These are phyloP conservation scores for Pan troglodytes DNA, from an alignment of 2,113 vertebrate genomes.

Conservation along the genomic window NHGRI_mPanTro3-v2.1_pri NC_072402.2:59205501-59206000, in stretches of 20 bases:
- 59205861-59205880: background rate
- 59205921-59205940: background rate
- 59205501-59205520: background rate
- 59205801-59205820: background rate
- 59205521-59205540: background rate
- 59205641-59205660: background rate
- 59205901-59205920: background rate
- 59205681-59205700: background rate
- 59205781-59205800: background rate
- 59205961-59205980: background rate
- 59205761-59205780: background rate
- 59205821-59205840: background rate
- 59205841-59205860: background rate
- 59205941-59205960: background rate
- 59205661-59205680: background rate
- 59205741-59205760: background rate
- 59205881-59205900: background rate
- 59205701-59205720: background rate
- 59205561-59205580: background rate
- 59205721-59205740: background rate
- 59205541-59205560: background rate
- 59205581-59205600: background rate
- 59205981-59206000: background rate
- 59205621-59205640: background rate
- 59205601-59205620: background rate